A percentile compares a stretch with the other conserved stretches of the same genome.
Evolutionary conservation across 23 tunicate genomes (phyloP).

Genomic region (Styela clava): DNA sequence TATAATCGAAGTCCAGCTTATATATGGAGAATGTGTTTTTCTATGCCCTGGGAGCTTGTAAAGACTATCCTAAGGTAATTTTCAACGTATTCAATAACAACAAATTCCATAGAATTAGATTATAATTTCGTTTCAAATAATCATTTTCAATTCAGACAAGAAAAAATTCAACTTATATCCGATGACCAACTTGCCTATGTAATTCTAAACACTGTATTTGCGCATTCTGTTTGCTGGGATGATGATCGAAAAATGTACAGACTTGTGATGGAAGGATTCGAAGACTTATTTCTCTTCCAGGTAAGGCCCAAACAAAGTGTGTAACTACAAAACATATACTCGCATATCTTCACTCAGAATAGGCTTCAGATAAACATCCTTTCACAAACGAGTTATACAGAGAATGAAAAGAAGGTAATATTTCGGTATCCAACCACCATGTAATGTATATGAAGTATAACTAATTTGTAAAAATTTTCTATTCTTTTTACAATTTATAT

Average conservation of each 20-base stretch:
- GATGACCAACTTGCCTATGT: conserved; percentile 86
- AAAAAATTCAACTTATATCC: conserved; percentile 63
- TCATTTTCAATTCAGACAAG: conserved; percentile 40
- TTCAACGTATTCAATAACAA: not conserved
- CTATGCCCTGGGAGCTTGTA: conserved; percentile 61
- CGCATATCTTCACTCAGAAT: not conserved
- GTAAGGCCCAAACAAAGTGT: no score
- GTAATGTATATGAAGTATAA: no score
- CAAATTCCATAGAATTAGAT: no score
- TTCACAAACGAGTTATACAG: not conserved
- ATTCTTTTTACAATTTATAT: no score
- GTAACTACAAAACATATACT: not conserved
- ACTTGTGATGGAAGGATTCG: conserved; percentile 80
- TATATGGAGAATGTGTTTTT: conserved; percentile 53
- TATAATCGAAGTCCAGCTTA: conserved; percentile 57
- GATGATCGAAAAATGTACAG: conserved; percentile 56
- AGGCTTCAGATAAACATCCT: not conserved
- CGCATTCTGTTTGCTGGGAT: conserved; percentile 89
- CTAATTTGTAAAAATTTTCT: no score
- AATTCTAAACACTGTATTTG: conserved; percentile 75
- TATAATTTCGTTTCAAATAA: no score
- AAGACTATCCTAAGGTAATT: conserved; percentile 51
- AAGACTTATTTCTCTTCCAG: conserved; percentile 70
- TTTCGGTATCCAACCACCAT: not conserved
- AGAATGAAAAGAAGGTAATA: not conserved